phyloP scores from a whole-genome alignment of 2,797 vertebrate genomes.

The Acrossocheilus fasciatus region DNA sequence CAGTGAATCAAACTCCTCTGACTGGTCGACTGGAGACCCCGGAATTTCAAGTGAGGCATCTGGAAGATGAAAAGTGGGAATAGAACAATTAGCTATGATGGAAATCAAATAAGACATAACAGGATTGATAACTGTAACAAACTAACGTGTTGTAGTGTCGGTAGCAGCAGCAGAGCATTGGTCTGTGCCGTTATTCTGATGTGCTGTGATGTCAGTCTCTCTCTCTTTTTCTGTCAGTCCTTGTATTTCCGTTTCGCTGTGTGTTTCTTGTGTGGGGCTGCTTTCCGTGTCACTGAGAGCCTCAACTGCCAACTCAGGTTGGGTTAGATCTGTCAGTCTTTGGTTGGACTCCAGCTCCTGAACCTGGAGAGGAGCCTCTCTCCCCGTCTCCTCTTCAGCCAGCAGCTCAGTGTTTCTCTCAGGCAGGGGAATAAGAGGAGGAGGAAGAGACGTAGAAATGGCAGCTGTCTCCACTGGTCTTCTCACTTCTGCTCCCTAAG shows the following conservation, averaged over 20 bases:
- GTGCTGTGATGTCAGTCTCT: conserved; percentile 65
- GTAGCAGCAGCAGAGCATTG: neutral
- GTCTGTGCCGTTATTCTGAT: conserved; percentile 38
- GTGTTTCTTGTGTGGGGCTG: conserved; percentile 64
- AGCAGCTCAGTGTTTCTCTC: conserved; percentile 66
- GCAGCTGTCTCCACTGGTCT: conserved; percentile 73
- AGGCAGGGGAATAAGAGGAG: conserved; percentile 87
- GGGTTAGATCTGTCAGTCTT: conserved; percentile 64
- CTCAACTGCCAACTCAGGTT: conserved; percentile 78
- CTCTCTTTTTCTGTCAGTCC: conserved; percentile 50
- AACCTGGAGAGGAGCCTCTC: conserved; percentile 75
- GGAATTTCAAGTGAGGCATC: conserved; percentile 43
- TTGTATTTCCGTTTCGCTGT: conserved; percentile 48
- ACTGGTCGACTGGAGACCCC: conserved; percentile 53
- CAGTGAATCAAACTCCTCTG: conserved; percentile 78
- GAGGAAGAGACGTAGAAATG: conserved; percentile 75
- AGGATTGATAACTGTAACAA: neutral
- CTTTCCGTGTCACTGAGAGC: conserved; percentile 76
- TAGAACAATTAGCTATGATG: neutral
- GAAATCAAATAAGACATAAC: neutral
- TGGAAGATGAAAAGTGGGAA: neutral
- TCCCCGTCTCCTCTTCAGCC: conserved; percentile 78
- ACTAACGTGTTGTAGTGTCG: conserved; percentile 24
- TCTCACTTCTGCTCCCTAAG: conserved; percentile 84
- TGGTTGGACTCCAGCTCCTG: conserved; percentile 68